Evolutionary conservation across 1,140 invertebrate genomes (phyloP).

Genomic region (Bombus superbus): DNA sequence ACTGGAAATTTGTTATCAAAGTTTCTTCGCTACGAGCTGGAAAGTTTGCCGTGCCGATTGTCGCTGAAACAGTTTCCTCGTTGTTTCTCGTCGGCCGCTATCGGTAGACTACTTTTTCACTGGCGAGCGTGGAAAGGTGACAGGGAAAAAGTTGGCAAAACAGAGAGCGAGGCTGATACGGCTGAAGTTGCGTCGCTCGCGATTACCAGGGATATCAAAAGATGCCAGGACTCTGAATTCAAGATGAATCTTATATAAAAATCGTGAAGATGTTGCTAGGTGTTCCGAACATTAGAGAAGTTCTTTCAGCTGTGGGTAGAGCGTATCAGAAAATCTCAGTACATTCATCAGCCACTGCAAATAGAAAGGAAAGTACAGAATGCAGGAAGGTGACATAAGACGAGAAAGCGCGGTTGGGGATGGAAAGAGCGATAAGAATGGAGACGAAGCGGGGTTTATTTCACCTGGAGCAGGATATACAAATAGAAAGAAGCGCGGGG

Average conservation of each 20-base stretch:
- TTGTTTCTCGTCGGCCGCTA: not conserved
- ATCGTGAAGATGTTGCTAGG: not conserved
- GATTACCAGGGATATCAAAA: not conserved
- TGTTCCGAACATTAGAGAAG: not conserved
- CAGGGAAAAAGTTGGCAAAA: not conserved
- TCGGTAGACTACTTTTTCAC: conserved; percentile 11
- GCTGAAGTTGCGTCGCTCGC: not conserved
- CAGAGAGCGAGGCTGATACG: not conserved
- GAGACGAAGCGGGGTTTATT: conserved; percentile 13
- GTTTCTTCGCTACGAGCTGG: not conserved
- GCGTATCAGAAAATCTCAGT: not conserved
- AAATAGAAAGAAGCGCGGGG: not conserved
- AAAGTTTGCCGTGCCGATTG: not conserved
- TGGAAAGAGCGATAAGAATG: conserved; percentile 7
- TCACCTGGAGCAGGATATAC: not conserved
- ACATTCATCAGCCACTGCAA: not conserved
- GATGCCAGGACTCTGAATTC: not conserved
- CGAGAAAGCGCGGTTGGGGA: not conserved
- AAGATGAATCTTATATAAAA: not conserved
- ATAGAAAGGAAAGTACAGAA: not conserved
- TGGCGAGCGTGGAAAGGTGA: not conserved
- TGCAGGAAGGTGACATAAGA: not conserved
- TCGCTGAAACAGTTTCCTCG: not conserved
- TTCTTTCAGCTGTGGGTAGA: not conserved
- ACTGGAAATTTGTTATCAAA: not conserved